These are phyloP conservation scores for Troides oblongomaculatus DNA, from an alignment of 2,888 invertebrate species.

Conservation along the genomic window DNA sequence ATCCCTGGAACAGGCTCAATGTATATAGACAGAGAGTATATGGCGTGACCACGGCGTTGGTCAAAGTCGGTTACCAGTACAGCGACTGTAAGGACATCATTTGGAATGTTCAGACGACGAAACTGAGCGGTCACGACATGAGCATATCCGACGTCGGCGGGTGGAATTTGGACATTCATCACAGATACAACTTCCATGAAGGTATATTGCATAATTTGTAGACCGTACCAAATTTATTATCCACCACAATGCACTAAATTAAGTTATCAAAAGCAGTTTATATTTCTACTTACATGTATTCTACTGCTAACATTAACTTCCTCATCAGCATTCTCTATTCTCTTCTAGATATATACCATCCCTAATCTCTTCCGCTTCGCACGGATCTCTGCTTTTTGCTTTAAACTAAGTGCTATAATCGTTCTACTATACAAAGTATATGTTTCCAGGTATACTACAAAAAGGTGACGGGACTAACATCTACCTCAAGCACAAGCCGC, in stretches of 20 bases:
- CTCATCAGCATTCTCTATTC: too few species aligned
- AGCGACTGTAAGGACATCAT: conserved; percentile 94
- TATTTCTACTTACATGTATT: too few species aligned
- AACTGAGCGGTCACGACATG: conserved; percentile 97
- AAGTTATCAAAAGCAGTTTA: too few species aligned
- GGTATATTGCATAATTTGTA: conserved; percentile 71
- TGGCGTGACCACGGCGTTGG: conserved; percentile 96
- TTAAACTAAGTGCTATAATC: too few species aligned
- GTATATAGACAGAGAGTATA: conserved; percentile 98
- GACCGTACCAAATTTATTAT: too few species aligned
- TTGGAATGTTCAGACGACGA: conserved; percentile 98
- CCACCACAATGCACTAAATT: too few species aligned
- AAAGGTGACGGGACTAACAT: conserved; percentile 98
- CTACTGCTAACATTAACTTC: too few species aligned
- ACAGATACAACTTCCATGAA: conserved; percentile 98
- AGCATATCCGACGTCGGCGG: conserved; percentile 98
- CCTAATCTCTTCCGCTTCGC: too few species aligned
- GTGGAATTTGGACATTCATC: conserved; percentile 99
- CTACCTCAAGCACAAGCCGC: conserved; percentile 94
- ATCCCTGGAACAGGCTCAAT: conserved; percentile 97
- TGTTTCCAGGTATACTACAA: conserved; percentile 89
- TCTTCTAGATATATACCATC: too few species aligned
- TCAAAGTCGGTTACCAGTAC: conserved; percentile 98
- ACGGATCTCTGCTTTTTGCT: too few species aligned
- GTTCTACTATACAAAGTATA: background rate